Base-by-base conservation (phyloP, 1,140 invertebrate genomes). In the Macrosteles quadrilineatus region DNA sequence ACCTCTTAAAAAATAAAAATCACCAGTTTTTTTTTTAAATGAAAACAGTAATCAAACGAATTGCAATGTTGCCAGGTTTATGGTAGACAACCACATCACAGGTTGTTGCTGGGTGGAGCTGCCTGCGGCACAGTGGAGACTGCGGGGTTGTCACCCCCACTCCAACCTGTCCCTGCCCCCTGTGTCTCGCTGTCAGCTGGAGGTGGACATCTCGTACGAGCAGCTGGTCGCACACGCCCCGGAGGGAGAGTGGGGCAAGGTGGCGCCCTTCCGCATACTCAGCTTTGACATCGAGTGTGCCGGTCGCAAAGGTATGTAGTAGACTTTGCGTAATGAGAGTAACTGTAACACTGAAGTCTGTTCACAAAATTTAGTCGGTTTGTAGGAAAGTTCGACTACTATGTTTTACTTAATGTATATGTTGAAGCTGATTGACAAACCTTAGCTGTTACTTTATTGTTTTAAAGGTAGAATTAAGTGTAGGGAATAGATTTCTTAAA, bases 281-380 rank as follows among this genome's bases (percentile, higher is more conserved):
- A 98, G 96, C 80, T 99, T 99, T 85, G 98, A 99, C 84, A 99
- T 99, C 81, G 98, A 99, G 83, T 99, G 98, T 86, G 95, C 97
- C 75, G 96, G 97, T 11, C 86, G 98, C 71, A 97, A 97, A 88
- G 98, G 93, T 91, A 79, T 74, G 25, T 43, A n/a, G n/a, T n/a
- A n/a, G n/a, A n/a, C n/a, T n/a, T n/a, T n/a, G n/a, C n/a, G n/a
- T n/a, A n/a, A n/a, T n/a, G n/a, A n/a, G n/a, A n/a, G n/a, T n/a
- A n/a, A n/a, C n/a, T n/a, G n/a, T n/a, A n/a, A n/a, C n/a, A n/a
- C n/a, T n/a, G n/a, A n/a, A n/a, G n/a, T n/a, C n/a, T n/a, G n/a
- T n/a, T n/a, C n/a, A n/a, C n/a, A n/a, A n/a, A n/a, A n/a, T n/a
- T n/a, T n/a, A n/a, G n/a, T n/a, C n/a, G n/a, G n/a, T n/a, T n/a